phyloP scores from a whole-genome alignment of 2,888 invertebrate species.

The Protodeltote pygarga region DNA sequence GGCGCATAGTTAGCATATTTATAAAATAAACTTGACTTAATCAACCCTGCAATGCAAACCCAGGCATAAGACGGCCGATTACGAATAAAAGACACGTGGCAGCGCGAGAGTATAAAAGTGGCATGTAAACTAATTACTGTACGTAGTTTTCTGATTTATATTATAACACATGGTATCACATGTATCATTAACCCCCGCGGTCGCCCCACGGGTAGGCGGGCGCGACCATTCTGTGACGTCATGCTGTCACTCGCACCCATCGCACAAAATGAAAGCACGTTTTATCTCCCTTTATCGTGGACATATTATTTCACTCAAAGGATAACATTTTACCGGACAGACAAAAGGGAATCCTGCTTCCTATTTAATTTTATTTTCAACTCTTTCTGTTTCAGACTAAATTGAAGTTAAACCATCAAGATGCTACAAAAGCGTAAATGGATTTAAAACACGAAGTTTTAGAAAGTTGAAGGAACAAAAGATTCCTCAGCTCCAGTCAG shows the following conservation, averaged over 20 bases:
- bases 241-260: conserved; percentile 68
- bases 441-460: conserved; percentile 44
- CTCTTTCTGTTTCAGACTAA: conserved; percentile 28
- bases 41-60: not conserved
- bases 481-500: conserved; percentile 29
- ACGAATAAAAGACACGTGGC: conserved; percentile 25
- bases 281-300: conserved; percentile 68
- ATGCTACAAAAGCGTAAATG: conserved; percentile 39
- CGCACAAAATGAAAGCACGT: conserved; percentile 68
- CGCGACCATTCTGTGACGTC: conserved; percentile 60
- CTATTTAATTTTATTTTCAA: conserved; percentile 34
- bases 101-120: conserved; percentile 18
- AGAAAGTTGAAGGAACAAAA: conserved; percentile 49
- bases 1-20: too few species aligned
- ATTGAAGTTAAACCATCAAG: conserved; percentile 46
- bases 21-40: not conserved
- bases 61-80: conserved; percentile 12
- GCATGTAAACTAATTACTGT: conserved; percentile 26
- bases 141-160: conserved; percentile 58
- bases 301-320: conserved; percentile 66
- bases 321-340: conserved; percentile 51
- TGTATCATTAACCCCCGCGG: conserved; percentile 39
- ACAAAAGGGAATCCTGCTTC: conserved; percentile 52
- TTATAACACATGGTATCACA: conserved; percentile 51
- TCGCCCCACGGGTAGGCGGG: conserved; percentile 30